Evolutionary conservation across 2,888 invertebrate species (phyloP), one percentile per base, ranked within the genome.

Genomic region (Empis livida): DNA sequence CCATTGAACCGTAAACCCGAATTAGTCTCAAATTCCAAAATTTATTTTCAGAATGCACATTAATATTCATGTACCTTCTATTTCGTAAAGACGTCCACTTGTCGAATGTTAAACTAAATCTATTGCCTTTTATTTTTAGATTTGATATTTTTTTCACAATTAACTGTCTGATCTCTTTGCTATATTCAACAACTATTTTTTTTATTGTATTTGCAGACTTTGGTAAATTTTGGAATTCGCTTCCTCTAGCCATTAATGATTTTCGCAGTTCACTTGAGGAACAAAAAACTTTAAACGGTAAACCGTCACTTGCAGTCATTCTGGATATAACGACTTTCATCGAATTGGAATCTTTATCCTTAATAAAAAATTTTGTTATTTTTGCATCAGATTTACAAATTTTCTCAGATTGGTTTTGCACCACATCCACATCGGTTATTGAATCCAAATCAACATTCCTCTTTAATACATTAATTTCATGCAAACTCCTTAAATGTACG

Each of bases 1-100:
- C 14, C 14, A 40, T 11, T 13, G 16, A 17, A 31, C 45, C 45
- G 5, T 40, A 8, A 15, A 31, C 14, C 6, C 13, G 31, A 11
- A 32, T 6, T n/a, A 45, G 17, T 31, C 45, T 40, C 5, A 45
- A 16, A 30, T 45, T 45, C 15, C 32, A 45, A 27, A 40, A 30
- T 31, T 10, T 40, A 16, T 31, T n/a, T 11, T 16, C 27, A 3
- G 45, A 31, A 17, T 45, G 31, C 10, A 45, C 16, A 40, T 40
- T 45, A 8, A 45, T 40, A 31, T 45, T 45, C 20, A 40, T 31
- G 16, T 40, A 45, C 11, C 40, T 30, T 10, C 40, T 10, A 40
- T 45, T 45, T 30, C 41, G 14, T 11, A 45, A 9, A 40, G 31
- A 31, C n/a, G 40, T 45, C 45, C 40, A 45, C 30, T 45, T 31